A percentile compares a stretch with the other conserved stretches of the same genome.
These are phyloP conservation scores for Corticium candelabrum DNA, from an alignment of 37 sponge, comb jelly and placozoan species.

Conservation along the genomic window DNA sequence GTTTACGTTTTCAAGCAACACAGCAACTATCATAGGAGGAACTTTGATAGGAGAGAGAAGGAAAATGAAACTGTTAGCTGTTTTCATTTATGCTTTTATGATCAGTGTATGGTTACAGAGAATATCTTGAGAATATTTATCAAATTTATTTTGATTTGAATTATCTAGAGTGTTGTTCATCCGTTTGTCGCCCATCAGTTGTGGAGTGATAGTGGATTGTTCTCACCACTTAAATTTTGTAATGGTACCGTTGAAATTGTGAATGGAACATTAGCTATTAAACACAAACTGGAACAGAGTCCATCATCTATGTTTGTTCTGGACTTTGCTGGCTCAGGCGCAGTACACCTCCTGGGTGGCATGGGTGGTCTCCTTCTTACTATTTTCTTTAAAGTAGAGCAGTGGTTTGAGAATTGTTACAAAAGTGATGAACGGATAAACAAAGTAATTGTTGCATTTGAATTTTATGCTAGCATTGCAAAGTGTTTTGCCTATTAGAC, in stretches of 20 bases:
- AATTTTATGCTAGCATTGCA: too few relatives aligned
- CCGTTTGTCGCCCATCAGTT: neutral
- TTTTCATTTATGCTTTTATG: constrained; percentile 76
- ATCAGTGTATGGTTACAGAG: constrained; percentile 45
- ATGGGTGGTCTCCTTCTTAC: constrained; percentile 3
- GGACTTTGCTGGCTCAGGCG: constrained; percentile 9
- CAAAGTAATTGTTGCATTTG: too few relatives aligned
- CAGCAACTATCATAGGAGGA: constrained; percentile 83
- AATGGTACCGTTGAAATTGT: neutral
- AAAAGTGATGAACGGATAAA: too few relatives aligned
- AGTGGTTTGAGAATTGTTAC: too few relatives aligned
- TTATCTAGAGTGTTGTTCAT: constrained; percentile 14
- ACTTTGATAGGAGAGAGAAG: constrained; percentile 51
- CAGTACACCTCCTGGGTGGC: constrained; percentile 5
- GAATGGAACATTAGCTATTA: neutral
- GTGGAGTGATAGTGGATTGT: neutral
- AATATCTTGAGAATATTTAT: neutral
- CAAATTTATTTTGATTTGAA: neutral
- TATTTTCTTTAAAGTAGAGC: neutral
- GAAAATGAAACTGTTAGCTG: constrained; percentile 63
- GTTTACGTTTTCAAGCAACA: constrained; percentile 92
- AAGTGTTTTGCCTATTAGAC: too few relatives aligned
- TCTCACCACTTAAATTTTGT: neutral
- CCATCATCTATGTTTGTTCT: neutral
- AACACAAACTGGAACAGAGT: neutral